Percentiles rank a stretch among this genome's conserved stretches.
Conservation (phyloP, 2,113 vertebrate species). For the Sinocyclocheilus anshuiensis region DNA sequence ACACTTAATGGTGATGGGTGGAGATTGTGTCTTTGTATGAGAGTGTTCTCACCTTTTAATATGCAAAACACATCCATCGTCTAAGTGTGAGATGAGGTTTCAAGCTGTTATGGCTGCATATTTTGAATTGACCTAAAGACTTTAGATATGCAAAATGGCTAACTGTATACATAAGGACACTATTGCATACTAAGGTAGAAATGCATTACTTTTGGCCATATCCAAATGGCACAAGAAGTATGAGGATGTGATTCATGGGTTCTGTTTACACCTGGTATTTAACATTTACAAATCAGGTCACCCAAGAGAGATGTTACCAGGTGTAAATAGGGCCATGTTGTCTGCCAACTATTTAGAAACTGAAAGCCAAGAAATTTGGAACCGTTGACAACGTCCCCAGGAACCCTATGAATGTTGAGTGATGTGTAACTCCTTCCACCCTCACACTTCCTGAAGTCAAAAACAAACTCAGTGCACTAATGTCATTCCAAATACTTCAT, state of each 20-base stretch:
- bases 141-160: background rate
- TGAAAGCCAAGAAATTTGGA: background rate
- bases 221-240: background rate
- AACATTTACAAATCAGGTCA: background rate
- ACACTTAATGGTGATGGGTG: background rate
- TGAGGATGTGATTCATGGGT: background rate
- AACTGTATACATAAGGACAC: background rate
- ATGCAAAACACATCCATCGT: conserved; percentile 3
- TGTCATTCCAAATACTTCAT: background rate
- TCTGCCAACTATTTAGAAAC: background rate
- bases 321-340: no score
- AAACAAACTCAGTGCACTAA: background rate
- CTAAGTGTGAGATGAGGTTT: background rate
- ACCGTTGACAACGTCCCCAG: background rate
- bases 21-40: background rate
- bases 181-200: background rate
- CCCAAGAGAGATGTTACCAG: no score
- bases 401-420: background rate
- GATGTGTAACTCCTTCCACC: background rate
- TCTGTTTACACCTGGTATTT: background rate
- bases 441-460: background rate
- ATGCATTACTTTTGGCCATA: background rate
- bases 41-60: conserved; percentile 3
- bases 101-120: background rate
- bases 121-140: background rate